Percentiles rank a stretch among this genome's conserved stretches.
Evolutionary conservation across 53 echinoderm and acorn worm species (phyloP).

Genomic region (Holothuria leucospilota): DNA sequence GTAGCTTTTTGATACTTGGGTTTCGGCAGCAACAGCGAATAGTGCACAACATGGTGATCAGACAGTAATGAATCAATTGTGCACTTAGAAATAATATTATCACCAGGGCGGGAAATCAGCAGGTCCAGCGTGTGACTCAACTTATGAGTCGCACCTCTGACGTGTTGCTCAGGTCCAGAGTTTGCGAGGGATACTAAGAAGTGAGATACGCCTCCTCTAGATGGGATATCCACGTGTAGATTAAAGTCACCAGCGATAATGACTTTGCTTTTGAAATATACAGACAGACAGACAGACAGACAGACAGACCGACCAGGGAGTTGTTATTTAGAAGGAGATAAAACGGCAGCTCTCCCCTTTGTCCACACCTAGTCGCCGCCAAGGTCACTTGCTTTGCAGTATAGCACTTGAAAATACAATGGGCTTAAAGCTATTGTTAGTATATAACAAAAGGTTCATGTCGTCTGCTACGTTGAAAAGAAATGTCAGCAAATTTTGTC

Average conservation of each 20-base stretch:
- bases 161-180: background rate
- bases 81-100: background rate
- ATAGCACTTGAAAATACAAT: too few species aligned
- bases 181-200: background rate
- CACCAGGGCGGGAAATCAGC: background rate
- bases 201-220: background rate
- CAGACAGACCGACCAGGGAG: too few species aligned
- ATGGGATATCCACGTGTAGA: background rate
- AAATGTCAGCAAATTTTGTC: too few species aligned
- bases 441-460: too few species aligned
- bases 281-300: too few species aligned
- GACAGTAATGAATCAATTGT: conserved; percentile 4
- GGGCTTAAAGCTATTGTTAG: too few species aligned
- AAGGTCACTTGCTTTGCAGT: too few species aligned
- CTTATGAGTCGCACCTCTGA: background rate
- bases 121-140: conserved; percentile 5
- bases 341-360: too few species aligned
- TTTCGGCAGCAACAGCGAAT: background rate
- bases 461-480: too few species aligned
- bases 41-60: background rate
- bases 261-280: conserved; percentile 1
- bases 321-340: too few species aligned
- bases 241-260: background rate
- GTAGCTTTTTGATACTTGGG: background rate
- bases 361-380: too few species aligned